Evolutionary conservation across 1,140 invertebrate genomes (phyloP), one percentile per base, ranked within the genome.

Genomic region (Chironomus striatipennis): DNA sequence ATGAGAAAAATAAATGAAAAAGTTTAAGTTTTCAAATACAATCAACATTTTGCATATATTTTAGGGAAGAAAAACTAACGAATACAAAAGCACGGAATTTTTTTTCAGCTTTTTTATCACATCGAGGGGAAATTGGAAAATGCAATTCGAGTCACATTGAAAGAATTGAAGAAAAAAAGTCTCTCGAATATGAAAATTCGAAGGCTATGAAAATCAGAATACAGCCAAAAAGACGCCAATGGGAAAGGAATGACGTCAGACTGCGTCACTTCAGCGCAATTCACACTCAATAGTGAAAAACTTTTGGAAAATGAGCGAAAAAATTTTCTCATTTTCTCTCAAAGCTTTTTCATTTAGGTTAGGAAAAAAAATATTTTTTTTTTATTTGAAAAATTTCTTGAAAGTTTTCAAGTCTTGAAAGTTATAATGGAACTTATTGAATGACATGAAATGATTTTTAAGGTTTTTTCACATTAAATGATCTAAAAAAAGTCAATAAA

Each of bases 201-300:
- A 47, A 57, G 47, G 47, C 47, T 57, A 57, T 57, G 7, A 70
- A 70, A 21, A 70, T 21, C 65, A 21, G 17, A 70, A 70, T 70
- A 20, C 18, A 70, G 65, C 65, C 65, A 70, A 21, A 20, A 20
- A 18, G 65, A 70, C 65, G 65, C 65, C 65, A 70, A 70, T 70
- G 65, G 65, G 20, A 70, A 70, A 70, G 20, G 20, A n/a, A 70
- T 70, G 65, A 70, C 17, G 20, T 18, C 65, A 21, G 17, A 70
- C 65, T 21, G 65, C 65, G 65, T 70, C 65, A 70, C 20, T 70
- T 70, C 47, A 70, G 65, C 65, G 65, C 65, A 70, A 21, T 20
- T 70, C 65, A 18, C 1, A 8, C 18, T 70, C 18, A 20, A 8
- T 18, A n/a, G n/a, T n/a, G n/a, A n/a, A 20, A 20, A 67, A 18